These are phyloP conservation scores for Gymnocypris eckloni DNA, from an alignment of 2,797 vertebrate species.

Conservation along the genomic window DNA sequence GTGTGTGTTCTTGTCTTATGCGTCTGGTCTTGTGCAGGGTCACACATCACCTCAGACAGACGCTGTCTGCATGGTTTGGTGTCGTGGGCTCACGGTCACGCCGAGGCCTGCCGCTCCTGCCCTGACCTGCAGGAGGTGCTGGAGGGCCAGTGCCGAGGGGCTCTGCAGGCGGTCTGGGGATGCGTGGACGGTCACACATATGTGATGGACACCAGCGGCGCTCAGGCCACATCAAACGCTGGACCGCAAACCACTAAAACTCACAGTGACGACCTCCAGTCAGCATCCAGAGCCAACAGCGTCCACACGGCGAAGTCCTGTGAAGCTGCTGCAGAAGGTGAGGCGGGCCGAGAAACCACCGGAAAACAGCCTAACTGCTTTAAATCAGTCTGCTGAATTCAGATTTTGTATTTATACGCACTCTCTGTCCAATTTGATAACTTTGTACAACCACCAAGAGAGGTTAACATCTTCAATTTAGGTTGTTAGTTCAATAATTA, in stretches of 20 bases:
- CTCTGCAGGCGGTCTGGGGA: slow-evolving; percentile 86
- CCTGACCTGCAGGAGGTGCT: slow-evolving; percentile 87
- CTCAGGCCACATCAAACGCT: slow-evolving; percentile 54
- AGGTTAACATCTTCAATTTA: too few relatives aligned
- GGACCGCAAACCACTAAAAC: not conserved
- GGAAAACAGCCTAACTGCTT: too few relatives aligned
- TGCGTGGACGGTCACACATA: slow-evolving; percentile 88
- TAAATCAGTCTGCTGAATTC: too few relatives aligned
- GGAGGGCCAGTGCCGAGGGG: slow-evolving; percentile 84
- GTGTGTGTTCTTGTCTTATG: not conserved
- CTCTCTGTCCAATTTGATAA: not conserved
- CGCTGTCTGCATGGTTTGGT: slow-evolving; percentile 88
- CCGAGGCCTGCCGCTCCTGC: slow-evolving; percentile 78
- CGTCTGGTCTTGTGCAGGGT: slow-evolving; percentile 52
- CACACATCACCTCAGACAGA: slow-evolving; percentile 80
- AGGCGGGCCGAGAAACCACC: not conserved
- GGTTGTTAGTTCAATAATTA: too few relatives aligned
- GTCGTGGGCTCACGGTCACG: slow-evolving; percentile 88
- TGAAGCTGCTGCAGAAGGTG: not conserved
- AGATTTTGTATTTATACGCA: too few relatives aligned
- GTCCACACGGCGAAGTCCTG: not conserved
- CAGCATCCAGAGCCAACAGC: not conserved
- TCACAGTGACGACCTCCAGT: slow-evolving; percentile 5
- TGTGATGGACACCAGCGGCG: slow-evolving; percentile 79
- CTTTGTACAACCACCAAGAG: not conserved